These are phyloP conservation scores for Cromileptes altivelis DNA, from an alignment of 2,113 vertebrate genomes.

Conservation along the genomic window DNA sequence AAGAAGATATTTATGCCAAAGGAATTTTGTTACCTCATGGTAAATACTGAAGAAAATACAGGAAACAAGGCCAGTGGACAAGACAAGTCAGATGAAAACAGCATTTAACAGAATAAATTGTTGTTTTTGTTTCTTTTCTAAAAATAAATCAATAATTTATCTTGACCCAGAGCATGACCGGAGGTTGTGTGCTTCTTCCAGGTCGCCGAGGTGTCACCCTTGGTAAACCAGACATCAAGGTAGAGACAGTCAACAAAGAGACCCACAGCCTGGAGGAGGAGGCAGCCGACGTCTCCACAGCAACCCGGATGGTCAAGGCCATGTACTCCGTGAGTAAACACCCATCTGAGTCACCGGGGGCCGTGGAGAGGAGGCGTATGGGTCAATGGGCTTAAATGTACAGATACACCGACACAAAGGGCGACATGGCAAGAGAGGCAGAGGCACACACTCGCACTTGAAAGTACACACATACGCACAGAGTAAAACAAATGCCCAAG, in stretches of 20 bases:
- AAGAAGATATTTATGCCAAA: not conserved
- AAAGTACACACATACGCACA: not conserved
- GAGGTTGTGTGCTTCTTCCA: slow-evolving; percentile 67
- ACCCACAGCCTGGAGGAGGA: slow-evolving; percentile 93
- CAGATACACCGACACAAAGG: slow-evolving; percentile 50
- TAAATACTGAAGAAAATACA: not conserved
- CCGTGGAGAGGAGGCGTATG: slow-evolving; percentile 53
- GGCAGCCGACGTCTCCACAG: slow-evolving; percentile 90
- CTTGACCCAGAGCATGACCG: slow-evolving; percentile 24
- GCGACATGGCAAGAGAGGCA: slow-evolving; percentile 25
- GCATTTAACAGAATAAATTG: not conserved
- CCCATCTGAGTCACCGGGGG: slow-evolving; percentile 78
- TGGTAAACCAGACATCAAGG: slow-evolving; percentile 96
- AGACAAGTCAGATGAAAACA: not conserved
- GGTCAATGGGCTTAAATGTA: slow-evolving; percentile 65
- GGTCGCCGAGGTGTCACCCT: slow-evolving; percentile 94
- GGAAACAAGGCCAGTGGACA: not conserved
- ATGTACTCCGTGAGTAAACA: slow-evolving; percentile 92
- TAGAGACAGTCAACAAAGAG: slow-evolving; percentile 97
- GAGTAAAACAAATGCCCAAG: not conserved
- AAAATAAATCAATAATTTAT: slow-evolving; percentile 8
- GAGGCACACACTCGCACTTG: not conserved
- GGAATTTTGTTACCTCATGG: not conserved
- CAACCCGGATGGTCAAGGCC: slow-evolving; percentile 96
- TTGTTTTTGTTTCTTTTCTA: not conserved